Evolutionary conservation across 2,797 vertebrate species (phyloP).

Genomic region (Eulemur coronatus): DNA sequence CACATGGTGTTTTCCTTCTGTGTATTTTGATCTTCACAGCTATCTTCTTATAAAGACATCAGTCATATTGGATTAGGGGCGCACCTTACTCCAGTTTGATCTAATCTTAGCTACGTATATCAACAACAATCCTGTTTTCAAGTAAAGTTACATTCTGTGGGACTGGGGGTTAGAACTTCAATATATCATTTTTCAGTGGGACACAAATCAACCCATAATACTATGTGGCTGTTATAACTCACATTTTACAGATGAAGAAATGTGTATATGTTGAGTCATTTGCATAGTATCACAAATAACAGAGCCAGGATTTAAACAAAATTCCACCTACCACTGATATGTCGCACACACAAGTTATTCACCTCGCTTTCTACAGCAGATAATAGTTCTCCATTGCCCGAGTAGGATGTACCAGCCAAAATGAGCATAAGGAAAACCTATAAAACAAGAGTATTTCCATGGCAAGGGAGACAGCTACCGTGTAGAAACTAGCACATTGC

Average conservation of each 20-base stretch:
- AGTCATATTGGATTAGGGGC: neutral
- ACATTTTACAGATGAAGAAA: neutral
- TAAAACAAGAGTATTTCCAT: neutral
- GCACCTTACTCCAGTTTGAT: neutral
- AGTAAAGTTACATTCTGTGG: neutral
- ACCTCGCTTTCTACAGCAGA: neutral
- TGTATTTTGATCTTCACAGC: neutral
- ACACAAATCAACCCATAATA: neutral
- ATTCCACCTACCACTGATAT: neutral
- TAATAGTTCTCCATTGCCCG: neutral
- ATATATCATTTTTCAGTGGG: neutral
- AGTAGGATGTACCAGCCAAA: neutral
- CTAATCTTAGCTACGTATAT: neutral
- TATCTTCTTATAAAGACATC: neutral
- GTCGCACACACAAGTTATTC: neutral
- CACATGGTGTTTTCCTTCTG: too few species aligned
- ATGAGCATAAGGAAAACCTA: neutral
- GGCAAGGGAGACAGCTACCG: neutral
- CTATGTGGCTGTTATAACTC: neutral
- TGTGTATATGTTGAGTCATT: neutral
- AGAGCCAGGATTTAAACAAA: neutral
- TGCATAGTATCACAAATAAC: neutral
- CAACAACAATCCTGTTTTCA: neutral
- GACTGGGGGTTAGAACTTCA: neutral
- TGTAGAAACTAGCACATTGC: neutral